Evolutionary conservation across 2,113 vertebrate genomes (phyloP).

Genomic region (Seriola rivoliana): DNA sequence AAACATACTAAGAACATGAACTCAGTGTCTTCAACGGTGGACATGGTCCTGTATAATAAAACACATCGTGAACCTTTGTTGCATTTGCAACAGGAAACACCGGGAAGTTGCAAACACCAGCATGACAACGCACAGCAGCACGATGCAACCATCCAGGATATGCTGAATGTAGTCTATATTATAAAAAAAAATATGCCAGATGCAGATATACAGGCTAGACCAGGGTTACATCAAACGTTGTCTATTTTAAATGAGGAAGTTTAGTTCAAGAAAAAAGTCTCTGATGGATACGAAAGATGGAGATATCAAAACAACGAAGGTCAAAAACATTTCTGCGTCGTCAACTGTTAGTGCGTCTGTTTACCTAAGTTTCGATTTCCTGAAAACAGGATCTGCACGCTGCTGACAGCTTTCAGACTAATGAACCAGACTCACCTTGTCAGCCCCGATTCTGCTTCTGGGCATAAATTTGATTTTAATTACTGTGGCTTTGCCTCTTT

Average conservation of each 20-base stretch:
- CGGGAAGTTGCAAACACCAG: not conserved
- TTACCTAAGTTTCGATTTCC: slow-evolving; percentile 54
- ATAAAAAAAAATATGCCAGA: not conserved
- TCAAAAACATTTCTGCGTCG: not conserved
- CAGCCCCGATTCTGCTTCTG: not conserved
- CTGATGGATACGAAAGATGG: not conserved
- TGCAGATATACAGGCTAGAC: not conserved
- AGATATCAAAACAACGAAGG: no score
- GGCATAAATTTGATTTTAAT: not conserved
- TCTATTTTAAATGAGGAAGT: not conserved
- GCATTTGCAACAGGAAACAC: not conserved
- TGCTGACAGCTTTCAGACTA: not conserved
- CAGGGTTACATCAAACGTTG: not conserved
- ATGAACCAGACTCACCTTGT: no score
- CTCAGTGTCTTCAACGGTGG: no score
- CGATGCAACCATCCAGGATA: not conserved
- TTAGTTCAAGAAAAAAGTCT: not conserved
- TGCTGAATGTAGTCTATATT: no score
- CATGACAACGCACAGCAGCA: slow-evolving; percentile 2
- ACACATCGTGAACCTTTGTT: no score
- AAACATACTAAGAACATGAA: no score
- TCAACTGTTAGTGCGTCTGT: not conserved
- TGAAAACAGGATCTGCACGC: not conserved
- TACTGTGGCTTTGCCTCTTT: no score
- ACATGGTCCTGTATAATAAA: no score